phyloP scores from a whole-genome alignment of 2,888 invertebrate genomes.

The Agonopterix subpropinquella region DNA sequence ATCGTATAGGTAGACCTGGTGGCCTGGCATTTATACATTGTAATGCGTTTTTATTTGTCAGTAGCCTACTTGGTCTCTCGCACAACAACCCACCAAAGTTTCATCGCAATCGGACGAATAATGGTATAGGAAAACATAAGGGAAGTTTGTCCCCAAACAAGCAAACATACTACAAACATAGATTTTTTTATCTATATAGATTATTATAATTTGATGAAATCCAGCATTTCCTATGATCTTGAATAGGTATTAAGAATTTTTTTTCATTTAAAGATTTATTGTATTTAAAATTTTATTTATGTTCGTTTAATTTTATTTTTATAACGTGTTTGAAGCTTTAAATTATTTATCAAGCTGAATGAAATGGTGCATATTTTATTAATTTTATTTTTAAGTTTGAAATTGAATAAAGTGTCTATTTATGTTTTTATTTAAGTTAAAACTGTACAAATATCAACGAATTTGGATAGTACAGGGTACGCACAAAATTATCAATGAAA shows the following conservation, averaged over 20 bases:
- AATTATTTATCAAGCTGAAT: slow-evolving; percentile 17
- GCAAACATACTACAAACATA: neutral
- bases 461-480: slow-evolving; percentile 15
- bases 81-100: too few species aligned
- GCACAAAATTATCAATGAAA: neutral
- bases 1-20: too few species aligned
- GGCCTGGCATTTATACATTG: too few species aligned
- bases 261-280: neutral
- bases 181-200: neutral
- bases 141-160: too few species aligned
- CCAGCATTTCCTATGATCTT: slow-evolving; percentile 12
- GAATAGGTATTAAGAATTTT: neutral
- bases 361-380: slow-evolving; percentile 15
- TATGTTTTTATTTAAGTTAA: neutral
- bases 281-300: neutral
- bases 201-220: neutral
- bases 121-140: too few species aligned
- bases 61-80: too few species aligned
- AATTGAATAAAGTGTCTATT: neutral
- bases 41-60: too few species aligned
- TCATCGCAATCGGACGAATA: too few species aligned
- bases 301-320: neutral
- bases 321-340: neutral
- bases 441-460: slow-evolving; percentile 14
- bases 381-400: neutral